Conservation (phyloP, 2,113 vertebrate species). For the Deroptyus accipitrinus region DNA sequence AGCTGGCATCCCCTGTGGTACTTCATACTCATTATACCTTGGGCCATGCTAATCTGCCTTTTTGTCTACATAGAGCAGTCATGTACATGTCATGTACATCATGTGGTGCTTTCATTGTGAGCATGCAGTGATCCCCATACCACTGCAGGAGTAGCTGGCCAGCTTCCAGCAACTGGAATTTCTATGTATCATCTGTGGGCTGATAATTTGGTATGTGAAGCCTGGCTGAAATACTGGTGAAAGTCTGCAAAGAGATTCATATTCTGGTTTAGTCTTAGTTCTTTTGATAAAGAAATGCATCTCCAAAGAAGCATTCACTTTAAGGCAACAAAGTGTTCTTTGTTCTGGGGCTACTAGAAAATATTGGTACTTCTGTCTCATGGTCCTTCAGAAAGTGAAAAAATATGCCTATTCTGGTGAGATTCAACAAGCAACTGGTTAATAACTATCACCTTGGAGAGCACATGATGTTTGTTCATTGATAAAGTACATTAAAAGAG, state of each 20-base stretch:
- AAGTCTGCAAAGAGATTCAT: background rate
- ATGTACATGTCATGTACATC: too few species aligned
- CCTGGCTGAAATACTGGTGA: background rate
- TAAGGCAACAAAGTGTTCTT: background rate
- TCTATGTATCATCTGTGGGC: background rate
- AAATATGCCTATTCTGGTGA: background rate
- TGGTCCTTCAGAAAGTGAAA: background rate
- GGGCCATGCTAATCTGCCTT: background rate
- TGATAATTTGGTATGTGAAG: background rate
- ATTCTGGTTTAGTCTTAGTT: background rate
- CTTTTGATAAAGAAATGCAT: background rate
- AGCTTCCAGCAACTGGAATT: background rate
- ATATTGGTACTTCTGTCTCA: background rate
- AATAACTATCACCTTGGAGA: background rate
- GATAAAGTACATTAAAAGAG: background rate
- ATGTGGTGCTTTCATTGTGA: background rate
- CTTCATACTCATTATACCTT: background rate
- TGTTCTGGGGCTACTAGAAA: background rate
- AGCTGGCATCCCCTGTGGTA: background rate
- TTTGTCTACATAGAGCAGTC: background rate
- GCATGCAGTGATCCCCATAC: background rate
- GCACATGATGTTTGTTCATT: accelerated
- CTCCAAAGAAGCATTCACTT: background rate
- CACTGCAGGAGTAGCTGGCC: background rate
- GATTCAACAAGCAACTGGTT: background rate